Percentiles rank a stretch among this genome's conserved stretches.
Evolutionary conservation across 2,888 invertebrate genomes (phyloP).

Genomic region (Brenthis ino): DNA sequence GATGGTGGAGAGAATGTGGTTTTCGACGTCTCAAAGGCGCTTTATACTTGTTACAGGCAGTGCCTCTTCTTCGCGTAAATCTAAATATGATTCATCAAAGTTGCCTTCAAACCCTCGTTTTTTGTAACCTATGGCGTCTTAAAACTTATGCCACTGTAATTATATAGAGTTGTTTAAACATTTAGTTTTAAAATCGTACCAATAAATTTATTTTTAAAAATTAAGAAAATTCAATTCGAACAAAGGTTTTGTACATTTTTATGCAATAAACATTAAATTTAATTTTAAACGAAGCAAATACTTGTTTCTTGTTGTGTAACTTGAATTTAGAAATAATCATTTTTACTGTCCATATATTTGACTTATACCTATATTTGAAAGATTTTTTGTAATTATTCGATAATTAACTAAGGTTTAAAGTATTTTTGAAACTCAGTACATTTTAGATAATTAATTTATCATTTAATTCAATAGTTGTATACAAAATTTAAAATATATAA

Average conservation of each 20-base stretch:
- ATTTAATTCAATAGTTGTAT: background rate
- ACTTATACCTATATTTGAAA: slow-evolving; percentile 13
- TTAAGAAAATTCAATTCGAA: background rate
- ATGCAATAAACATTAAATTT: background rate
- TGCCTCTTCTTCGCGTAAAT: no score
- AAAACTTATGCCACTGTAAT: background rate
- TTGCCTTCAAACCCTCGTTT: no score
- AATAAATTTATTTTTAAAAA: slow-evolving; percentile 11
- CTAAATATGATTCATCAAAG: no score
- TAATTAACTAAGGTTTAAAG: slow-evolving; percentile 3
- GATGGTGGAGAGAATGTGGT: no score
- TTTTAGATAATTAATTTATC: slow-evolving; percentile 14
- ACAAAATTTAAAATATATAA: background rate
- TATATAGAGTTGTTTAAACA: slow-evolving; percentile 3
- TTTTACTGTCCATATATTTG: slow-evolving; percentile 10
- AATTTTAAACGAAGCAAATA: background rate
- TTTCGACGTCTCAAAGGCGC: no score
- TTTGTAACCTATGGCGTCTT: no score
- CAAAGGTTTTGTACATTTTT: slow-evolving; percentile 11
- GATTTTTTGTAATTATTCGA: slow-evolving; percentile 6
- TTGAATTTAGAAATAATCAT: slow-evolving; percentile 3
- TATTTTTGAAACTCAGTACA: slow-evolving; percentile 11
- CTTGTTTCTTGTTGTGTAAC: background rate
- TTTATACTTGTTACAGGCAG: no score
- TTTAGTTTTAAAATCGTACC: slow-evolving; percentile 6